These are phyloP conservation scores for Oenanthe oenanthe DNA, from an alignment of 2,113 vertebrate genomes.

Conservation along the genomic window DNA sequence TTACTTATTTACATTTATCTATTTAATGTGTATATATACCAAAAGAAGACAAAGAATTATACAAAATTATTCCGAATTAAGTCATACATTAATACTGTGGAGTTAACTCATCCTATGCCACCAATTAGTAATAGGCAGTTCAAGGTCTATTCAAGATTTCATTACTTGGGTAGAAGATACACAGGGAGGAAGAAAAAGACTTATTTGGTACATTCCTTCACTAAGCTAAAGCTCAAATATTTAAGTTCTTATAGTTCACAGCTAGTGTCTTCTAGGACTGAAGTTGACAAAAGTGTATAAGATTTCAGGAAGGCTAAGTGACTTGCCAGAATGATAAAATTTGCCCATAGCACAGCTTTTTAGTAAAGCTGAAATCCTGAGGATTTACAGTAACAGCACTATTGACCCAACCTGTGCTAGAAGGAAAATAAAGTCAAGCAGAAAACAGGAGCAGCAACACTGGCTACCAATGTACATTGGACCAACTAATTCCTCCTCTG, in stretches of 20 bases:
- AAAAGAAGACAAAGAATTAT: not conserved
- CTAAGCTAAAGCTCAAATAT: not conserved
- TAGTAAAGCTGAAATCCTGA: not conserved
- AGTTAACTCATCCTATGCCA: not conserved
- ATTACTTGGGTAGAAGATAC: not conserved
- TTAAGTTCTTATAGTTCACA: not conserved
- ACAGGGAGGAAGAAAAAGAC: not conserved
- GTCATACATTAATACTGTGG: not conserved
- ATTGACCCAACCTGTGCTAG: not conserved
- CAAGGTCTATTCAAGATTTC: not conserved
- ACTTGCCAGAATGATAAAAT: not conserved
- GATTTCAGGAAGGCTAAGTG: not conserved
- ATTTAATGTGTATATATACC: not conserved
- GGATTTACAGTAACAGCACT: not conserved
- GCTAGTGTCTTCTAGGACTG: not conserved
- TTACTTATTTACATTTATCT: not conserved
- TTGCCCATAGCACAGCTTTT: not conserved
- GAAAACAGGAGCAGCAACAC: not conserved
- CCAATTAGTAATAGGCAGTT: not conserved
- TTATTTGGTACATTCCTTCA: not conserved
- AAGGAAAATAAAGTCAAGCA: not conserved
- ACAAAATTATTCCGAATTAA: not conserved
- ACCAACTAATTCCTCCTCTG: not conserved
- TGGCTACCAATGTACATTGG: not conserved
- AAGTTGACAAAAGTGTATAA: not conserved